phyloP scores from a whole-genome alignment of 2,888 invertebrate species.

The Caenorhabditis sp. region DNA sequence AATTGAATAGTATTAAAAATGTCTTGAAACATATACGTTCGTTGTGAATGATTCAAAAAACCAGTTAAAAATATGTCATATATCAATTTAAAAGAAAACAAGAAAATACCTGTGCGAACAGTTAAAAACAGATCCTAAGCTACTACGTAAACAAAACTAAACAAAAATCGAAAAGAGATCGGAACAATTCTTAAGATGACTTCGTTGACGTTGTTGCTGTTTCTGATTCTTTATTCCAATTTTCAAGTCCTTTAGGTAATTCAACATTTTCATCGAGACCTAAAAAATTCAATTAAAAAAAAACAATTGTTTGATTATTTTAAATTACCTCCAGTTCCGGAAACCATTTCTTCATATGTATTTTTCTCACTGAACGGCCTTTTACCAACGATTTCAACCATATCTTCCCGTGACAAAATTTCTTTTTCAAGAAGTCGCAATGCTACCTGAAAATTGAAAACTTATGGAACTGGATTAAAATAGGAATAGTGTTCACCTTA shows the following conservation, averaged over 20 bases:
- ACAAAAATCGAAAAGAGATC: neutral
- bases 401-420: conserved; percentile 91
- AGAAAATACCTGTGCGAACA: neutral
- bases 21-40: too few relatives aligned
- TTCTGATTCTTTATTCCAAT: conserved; percentile 80
- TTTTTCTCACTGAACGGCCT: conserved; percentile 98
- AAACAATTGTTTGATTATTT: neutral
- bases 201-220: conserved; percentile 13
- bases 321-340: conserved; percentile 78
- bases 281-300: conserved; percentile 1
- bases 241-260: conserved; percentile 90
- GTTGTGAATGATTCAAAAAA: neutral
- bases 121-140: neutral
- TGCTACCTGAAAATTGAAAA: conserved; percentile 79
- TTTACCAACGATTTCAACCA: conserved; percentile 92
- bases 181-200: neutral
- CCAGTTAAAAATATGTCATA: neutral
- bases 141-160: neutral
- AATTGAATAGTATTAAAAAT: neutral
- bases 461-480: neutral
- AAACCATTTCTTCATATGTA: conserved; percentile 98
- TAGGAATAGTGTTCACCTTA: conserved; percentile 76
- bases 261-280: conserved; percentile 95
- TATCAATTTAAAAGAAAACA: neutral
- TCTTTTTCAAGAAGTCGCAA: conserved; percentile 90